Percentiles rank a stretch among this genome's conserved stretches.
Evolutionary conservation across 1,140 invertebrate species (phyloP).

Genomic region (Papilio polytes): DNA sequence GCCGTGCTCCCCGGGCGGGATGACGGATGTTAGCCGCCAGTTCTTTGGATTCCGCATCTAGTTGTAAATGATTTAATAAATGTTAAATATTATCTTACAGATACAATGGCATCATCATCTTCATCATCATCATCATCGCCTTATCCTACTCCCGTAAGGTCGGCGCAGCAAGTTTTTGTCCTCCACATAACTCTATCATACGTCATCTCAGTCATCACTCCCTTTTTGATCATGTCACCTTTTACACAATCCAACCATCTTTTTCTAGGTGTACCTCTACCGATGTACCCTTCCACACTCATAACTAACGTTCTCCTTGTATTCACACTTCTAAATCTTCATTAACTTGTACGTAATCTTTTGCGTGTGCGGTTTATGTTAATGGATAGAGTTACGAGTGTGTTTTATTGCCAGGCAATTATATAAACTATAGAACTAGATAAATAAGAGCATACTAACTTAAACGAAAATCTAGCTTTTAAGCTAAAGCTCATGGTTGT

Average conservation of each 20-base stretch:
- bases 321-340: neutral
- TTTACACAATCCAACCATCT: too few relatives aligned
- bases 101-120: too few relatives aligned
- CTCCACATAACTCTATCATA: too few relatives aligned
- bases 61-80: conserved; percentile 6
- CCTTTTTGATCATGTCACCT: too few relatives aligned
- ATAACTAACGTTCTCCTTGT: too few relatives aligned
- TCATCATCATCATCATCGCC: too few relatives aligned
- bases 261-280: too few relatives aligned
- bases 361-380: conserved; percentile 2
- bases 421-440: neutral
- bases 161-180: too few relatives aligned
- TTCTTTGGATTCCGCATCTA: conserved; percentile 18
- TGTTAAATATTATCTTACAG: neutral
- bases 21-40: conserved; percentile 25
- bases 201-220: too few relatives aligned
- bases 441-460: neutral
- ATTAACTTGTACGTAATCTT: neutral
- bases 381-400: neutral
- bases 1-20: conserved; percentile 25
- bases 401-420: neutral
- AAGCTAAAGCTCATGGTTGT: too few relatives aligned
- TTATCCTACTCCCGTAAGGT: too few relatives aligned
- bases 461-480: neutral
- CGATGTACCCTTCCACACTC: too few relatives aligned